phyloP scores from a whole-genome alignment of 1,140 invertebrate genomes.

The Dolichoris vasculosae region DNA sequence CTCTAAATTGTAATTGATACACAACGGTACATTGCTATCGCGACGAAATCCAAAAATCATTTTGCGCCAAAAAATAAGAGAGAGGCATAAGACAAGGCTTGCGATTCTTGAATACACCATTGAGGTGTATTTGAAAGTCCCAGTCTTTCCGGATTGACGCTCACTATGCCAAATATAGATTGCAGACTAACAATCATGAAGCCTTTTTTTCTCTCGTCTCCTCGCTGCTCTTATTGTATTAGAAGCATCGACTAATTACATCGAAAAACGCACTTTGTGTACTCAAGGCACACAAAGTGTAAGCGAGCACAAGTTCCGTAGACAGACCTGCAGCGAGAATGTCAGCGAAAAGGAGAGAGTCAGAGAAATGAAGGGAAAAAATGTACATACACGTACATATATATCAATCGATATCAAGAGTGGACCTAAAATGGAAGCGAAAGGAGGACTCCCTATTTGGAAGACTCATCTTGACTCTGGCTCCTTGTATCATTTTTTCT shows the following conservation, averaged over 20 bases:
- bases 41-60: too few relatives aligned
- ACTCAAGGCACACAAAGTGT: conserved; percentile 18
- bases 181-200: conserved; percentile 56
- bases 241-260: conserved; percentile 44
- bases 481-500: background rate
- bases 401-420: background rate
- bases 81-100: too few relatives aligned
- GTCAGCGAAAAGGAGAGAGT: background rate
- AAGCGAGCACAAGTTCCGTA: background rate
- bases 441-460: conserved; percentile 54
- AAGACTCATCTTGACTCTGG: conserved; percentile 13
- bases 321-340: too few relatives aligned
- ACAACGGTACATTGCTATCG: too few relatives aligned
- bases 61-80: too few relatives aligned
- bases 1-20: too few relatives aligned
- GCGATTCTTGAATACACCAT: background rate
- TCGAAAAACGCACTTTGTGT: conserved; percentile 51
- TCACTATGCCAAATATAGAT: conserved; percentile 61
- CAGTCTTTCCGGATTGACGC: conserved; percentile 52
- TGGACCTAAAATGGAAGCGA: conserved; percentile 57
- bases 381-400: background rate
- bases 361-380: conserved; percentile 39
- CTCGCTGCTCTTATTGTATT: conserved; percentile 47
- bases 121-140: conserved; percentile 34
- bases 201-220: background rate